Percentiles rank a stretch among this genome's conserved stretches.
These are phyloP conservation scores for Sycophila texana DNA, from an alignment of 2,888 invertebrate species.

Conservation along the genomic window DNA sequence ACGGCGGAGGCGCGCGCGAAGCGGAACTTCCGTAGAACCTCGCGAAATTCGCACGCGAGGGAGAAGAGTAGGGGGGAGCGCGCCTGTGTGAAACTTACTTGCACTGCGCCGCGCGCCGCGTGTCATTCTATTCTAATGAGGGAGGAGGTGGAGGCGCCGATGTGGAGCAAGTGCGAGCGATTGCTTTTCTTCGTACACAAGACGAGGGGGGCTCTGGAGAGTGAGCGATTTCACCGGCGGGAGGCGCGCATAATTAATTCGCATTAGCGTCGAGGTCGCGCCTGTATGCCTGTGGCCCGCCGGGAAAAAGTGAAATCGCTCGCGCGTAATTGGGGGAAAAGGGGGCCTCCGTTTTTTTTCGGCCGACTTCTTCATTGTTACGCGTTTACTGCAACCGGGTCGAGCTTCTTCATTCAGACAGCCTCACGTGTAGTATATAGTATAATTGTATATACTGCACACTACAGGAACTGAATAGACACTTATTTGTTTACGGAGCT, in stretches of 20 bases:
- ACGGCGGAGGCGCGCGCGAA: too few relatives aligned
- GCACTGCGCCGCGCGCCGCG: not conserved
- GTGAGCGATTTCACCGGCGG: conserved; percentile 30
- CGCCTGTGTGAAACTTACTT: not conserved
- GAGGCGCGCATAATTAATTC: conserved; percentile 47
- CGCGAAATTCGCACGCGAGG: not conserved
- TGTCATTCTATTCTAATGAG: conserved; percentile 55
- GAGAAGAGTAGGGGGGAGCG: too few relatives aligned
- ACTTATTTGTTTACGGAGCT: too few relatives aligned
- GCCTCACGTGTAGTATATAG: not conserved
- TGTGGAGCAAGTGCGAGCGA: conserved; percentile 5
- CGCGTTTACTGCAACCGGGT: conserved; percentile 8
- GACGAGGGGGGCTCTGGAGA: not conserved
- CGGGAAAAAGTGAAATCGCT: conserved; percentile 51
- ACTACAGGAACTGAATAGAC: too few relatives aligned
- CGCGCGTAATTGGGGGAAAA: conserved; percentile 32
- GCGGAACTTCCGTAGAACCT: not conserved
- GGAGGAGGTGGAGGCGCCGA: conserved; percentile 6
- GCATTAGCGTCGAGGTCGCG: conserved; percentile 4
- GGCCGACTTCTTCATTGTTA: conserved; percentile 29
- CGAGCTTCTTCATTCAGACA: not conserved
- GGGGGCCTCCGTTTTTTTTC: conserved; percentile 18
- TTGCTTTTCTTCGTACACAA: not conserved
- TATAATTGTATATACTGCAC: too few relatives aligned
- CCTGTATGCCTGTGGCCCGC: not conserved